Conservation (phyloP, 2,113 vertebrate species). For the Pelodiscus sinensis region DNA sequence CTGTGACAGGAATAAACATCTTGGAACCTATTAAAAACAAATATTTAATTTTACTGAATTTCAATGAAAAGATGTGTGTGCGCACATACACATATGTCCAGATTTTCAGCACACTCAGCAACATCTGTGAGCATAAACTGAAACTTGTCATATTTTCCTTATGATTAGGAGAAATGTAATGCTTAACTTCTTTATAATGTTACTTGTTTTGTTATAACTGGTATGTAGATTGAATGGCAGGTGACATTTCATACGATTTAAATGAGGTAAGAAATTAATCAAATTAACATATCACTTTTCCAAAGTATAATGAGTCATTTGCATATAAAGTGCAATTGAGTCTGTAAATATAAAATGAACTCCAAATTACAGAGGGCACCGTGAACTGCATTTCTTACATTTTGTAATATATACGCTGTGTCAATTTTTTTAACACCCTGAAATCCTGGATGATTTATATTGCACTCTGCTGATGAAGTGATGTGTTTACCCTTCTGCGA, state of each 20-base stretch:
- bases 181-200: constrained; percentile 62
- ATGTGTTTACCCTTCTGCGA: not conserved
- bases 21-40: constrained; percentile 28
- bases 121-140: constrained; percentile 54
- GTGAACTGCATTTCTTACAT: constrained; percentile 49
- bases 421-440: constrained; percentile 16
- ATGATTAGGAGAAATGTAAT: constrained; percentile 74
- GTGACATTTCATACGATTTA: constrained; percentile 79
- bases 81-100: not conserved
- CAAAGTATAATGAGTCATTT: constrained; percentile 76
- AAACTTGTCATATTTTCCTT: constrained; percentile 66
- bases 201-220: constrained; percentile 71
- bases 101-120: constrained; percentile 61
- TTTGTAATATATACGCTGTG: not conserved
- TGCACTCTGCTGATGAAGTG: not conserved
- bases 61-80: not conserved
- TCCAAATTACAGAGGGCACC: constrained; percentile 55
- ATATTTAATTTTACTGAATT: constrained; percentile 51
- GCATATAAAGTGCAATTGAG: constrained; percentile 75
- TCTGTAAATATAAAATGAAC: constrained; percentile 74
- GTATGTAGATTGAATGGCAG: constrained; percentile 79
- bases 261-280: constrained; percentile 77
- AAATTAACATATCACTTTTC: constrained; percentile 79
- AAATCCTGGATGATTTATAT: constrained; percentile 35
- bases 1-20: not conserved